Evolutionary conservation across 2,888 invertebrate species (phyloP), one percentile per base, ranked within the genome.

Genomic region (Agonopterix heracliana): DNA sequence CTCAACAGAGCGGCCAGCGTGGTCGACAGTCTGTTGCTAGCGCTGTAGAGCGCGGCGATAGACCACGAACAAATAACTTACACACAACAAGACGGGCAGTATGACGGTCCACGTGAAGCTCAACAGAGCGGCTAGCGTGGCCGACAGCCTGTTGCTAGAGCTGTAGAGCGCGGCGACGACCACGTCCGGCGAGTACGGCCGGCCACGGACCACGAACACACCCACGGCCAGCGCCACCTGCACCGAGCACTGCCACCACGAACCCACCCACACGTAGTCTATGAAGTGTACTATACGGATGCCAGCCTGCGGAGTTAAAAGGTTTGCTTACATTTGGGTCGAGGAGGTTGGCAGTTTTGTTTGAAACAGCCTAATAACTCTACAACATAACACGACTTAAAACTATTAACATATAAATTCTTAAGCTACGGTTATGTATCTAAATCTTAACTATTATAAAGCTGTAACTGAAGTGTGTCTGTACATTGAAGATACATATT

Each of bases 41-140:
- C 75, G 11, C 71, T 68, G 61, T 77, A 84, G 50, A 86, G 71
- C n/a, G 90, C 90, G 10, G 79, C 81, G 49, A 93, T 85, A 13
- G 14, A 14, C 14, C 14, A 14, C 36, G 36, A 36, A 36, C n/a
- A 38, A 38, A 38, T 5, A 38, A 82, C 89, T 86, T 66, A 96
- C 95, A 86, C 96, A 92, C 47, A 96, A 82, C 7, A 94, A 91
- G 47, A 96, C 94, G 0, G 97, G 96, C 63, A 96, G 78, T 48
- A 96, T 88, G 2, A 97, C 95, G 68, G 95, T 97, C 97, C 97
- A 97, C 0, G 93, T 93, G 70, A 97, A 95, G 3, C 94, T 93
- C 14, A 95, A 77, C 53, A 96, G 79, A 9, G 94, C 92, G 4
- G 93, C 93, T 8, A 90, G 89, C 88, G 93, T 64, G 11, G 74